Percentiles rank a stretch among this genome's conserved stretches.
phyloP scores from a whole-genome alignment of 2,797 vertebrate species.

The Sebastes baramenuke region DNA sequence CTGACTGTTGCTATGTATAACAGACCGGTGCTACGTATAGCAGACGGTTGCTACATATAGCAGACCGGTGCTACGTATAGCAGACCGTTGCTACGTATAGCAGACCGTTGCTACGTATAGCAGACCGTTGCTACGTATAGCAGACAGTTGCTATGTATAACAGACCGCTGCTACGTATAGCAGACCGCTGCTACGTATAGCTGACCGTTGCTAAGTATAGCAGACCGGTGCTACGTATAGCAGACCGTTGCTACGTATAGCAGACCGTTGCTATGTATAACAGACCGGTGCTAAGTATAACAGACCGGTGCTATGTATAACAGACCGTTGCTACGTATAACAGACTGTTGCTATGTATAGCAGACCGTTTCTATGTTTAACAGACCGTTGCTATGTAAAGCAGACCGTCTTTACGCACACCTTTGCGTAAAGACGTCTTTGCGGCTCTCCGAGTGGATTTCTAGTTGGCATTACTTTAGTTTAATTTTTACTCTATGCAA shows the following conservation, averaged over 20 bases:
- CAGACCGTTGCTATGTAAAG: no score
- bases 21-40: no score
- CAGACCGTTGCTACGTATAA: no score
- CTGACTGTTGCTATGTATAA: rapidly evolving
- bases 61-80: no score
- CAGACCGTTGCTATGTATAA: rapidly evolving
- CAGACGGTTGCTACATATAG: no score
- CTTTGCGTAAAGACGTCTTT: no score
- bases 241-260: rapidly evolving
- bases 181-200: rapidly evolving
- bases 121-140: rapidly evolving
- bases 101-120: rapidly evolving
- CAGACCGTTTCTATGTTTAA: no score
- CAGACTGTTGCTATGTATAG: no score
- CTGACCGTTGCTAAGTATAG: rapidly evolving
- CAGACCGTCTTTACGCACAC: no score
- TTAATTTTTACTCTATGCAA: background rate
- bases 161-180: rapidly evolving
- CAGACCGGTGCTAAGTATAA: rapidly evolving
- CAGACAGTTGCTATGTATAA: rapidly evolving
- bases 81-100: no score
- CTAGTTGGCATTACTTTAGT: background rate
- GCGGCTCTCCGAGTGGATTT: no score
- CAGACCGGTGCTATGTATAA: no score
- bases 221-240: rapidly evolving